phyloP scores from a whole-genome alignment of 1,140 invertebrate species.

The Piezodorus guildinii region DNA sequence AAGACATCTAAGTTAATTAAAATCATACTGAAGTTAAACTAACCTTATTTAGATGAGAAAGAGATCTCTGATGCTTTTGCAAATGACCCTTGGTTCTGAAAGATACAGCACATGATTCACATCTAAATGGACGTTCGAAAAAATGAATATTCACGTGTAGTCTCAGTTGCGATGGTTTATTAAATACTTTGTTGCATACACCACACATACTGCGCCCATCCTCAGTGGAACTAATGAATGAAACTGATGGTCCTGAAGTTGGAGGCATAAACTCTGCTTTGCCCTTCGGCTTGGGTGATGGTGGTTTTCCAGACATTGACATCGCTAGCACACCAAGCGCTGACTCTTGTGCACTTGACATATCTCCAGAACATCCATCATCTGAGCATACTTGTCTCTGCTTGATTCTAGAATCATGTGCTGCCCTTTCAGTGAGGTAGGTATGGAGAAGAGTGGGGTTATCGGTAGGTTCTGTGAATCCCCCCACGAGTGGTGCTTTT shows the following conservation, averaged over 20 bases:
- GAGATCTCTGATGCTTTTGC: slow-evolving; percentile 81
- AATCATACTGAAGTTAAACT: slow-evolving; percentile 26
- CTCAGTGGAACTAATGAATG: slow-evolving; percentile 36
- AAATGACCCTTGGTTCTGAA: slow-evolving; percentile 85
- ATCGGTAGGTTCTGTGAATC: slow-evolving; percentile 42
- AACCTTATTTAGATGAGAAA: slow-evolving; percentile 83
- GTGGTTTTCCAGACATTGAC: background rate
- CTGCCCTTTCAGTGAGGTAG: slow-evolving; percentile 61
- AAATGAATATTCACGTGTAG: slow-evolving; percentile 94
- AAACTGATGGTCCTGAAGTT: slow-evolving; percentile 31
- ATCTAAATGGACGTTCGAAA: slow-evolving; percentile 82
- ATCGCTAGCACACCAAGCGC: slow-evolving; percentile 24
- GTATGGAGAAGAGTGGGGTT: slow-evolving; percentile 53
- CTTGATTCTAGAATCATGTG: slow-evolving; percentile 62
- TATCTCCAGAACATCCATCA: background rate
- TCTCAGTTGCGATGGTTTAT: slow-evolving; percentile 74
- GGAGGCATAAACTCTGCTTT: slow-evolving; percentile 41
- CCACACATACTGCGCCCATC: slow-evolving; percentile 73
- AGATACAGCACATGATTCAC: slow-evolving; percentile 79
- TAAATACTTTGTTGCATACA: slow-evolving; percentile 84
- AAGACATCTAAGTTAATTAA: no score
- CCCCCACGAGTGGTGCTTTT: slow-evolving; percentile 37
- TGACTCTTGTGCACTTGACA: slow-evolving; percentile 20
- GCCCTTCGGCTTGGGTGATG: slow-evolving; percentile 31
- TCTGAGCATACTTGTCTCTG: slow-evolving; percentile 34